Conservation (phyloP, 2,888 invertebrate genomes). For the Eudemis profundana region DNA sequence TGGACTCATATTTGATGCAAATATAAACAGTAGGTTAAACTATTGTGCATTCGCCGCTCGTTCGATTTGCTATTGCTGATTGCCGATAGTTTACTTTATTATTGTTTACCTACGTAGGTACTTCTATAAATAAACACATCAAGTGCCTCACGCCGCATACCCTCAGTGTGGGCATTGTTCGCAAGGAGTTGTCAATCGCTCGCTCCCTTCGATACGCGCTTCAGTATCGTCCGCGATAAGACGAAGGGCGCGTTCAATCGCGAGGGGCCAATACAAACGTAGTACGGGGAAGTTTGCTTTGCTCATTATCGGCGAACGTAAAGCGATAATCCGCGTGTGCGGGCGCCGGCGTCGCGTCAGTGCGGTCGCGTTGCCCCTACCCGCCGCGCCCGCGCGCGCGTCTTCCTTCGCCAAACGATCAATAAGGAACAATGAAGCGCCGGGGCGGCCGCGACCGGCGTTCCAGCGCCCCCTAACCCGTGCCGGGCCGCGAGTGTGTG, state of each 20-base stretch:
- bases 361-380: conserved; percentile 55
- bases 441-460: conserved; percentile 54
- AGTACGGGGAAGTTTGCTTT: conserved; percentile 70
- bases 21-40: conserved; percentile 23
- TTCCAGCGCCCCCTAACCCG: conserved; percentile 53
- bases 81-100: conserved; percentile 32
- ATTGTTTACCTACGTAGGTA: conserved; percentile 35
- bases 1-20: conserved; percentile 35
- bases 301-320: conserved; percentile 70
- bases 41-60: conserved; percentile 31
- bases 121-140: conserved; percentile 36
- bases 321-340: conserved; percentile 68
- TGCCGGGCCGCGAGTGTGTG: conserved; percentile 46
- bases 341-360: conserved; percentile 57
- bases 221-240: conserved; percentile 63
- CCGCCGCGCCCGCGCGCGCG: conserved; percentile 52
- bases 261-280: conserved; percentile 61
- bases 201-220: conserved; percentile 18
- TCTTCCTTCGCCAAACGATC: conserved; percentile 54
- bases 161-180: conserved; percentile 30
- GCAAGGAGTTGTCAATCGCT: conserved; percentile 14
- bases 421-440: conserved; percentile 68
- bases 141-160: conserved; percentile 19
- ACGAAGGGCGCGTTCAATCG: conserved; percentile 64
- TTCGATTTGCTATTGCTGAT: conserved; percentile 27